phyloP scores from a whole-genome alignment of 1,140 invertebrate genomes.

The Zophobas morio region DNA sequence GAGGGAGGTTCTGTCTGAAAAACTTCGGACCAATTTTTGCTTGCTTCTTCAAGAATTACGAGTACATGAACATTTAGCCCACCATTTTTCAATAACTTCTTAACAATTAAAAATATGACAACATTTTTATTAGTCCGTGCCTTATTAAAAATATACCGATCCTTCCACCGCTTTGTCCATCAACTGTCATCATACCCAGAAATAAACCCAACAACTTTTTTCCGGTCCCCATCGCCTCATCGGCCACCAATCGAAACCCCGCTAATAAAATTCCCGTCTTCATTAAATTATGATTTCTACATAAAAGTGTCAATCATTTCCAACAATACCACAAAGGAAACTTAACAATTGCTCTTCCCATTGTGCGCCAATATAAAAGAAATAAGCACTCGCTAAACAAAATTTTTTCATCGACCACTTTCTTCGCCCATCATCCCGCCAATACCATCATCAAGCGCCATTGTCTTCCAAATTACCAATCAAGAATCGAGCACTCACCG shows the following conservation, averaged over 20 bases:
- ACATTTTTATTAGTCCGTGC: too few relatives aligned
- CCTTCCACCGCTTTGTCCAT: not conserved
- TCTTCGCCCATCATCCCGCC: not conserved
- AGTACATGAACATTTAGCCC: too few relatives aligned
- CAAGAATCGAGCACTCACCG: too few relatives aligned
- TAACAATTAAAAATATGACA: too few relatives aligned
- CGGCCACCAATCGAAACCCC: slow-evolving; percentile 17
- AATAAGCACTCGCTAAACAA: slow-evolving; percentile 33
- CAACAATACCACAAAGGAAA: slow-evolving; percentile 44
- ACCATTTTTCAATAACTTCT: too few relatives aligned
- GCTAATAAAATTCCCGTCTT: slow-evolving; percentile 39
- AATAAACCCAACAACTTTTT: not conserved
- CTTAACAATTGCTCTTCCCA: slow-evolving; percentile 45
- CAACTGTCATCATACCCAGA: not conserved
- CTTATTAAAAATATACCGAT: too few relatives aligned
- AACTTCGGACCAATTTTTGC: too few relatives aligned
- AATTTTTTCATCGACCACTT: slow-evolving; percentile 27
- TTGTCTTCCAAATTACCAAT: not conserved
- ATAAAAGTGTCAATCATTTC: slow-evolving; percentile 47
- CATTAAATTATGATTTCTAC: slow-evolving; percentile 46
- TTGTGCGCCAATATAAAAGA: slow-evolving; percentile 33
- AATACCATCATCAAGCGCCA: not conserved
- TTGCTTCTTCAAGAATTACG: too few relatives aligned
- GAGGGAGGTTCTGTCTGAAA: too few relatives aligned
- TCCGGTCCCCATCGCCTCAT: slow-evolving; percentile 7